Evolutionary conservation across 2,888 invertebrate species (phyloP).

Genomic region (Hartigia nigra): DNA sequence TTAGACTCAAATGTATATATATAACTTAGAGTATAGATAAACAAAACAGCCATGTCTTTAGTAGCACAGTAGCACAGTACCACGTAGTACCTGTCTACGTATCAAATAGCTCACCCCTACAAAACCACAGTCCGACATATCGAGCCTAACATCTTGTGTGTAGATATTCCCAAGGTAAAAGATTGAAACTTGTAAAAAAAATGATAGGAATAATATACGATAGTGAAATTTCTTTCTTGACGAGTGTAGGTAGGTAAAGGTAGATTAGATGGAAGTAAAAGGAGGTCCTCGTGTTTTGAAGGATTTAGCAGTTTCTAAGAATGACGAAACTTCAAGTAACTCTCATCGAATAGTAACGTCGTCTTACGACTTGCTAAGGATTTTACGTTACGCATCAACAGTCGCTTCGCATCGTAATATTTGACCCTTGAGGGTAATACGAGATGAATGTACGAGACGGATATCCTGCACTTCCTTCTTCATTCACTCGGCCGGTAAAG

Average conservation of each 20-base stretch:
- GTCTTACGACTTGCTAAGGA: not conserved
- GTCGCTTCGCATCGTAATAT: not conserved
- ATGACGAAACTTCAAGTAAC: not conserved
- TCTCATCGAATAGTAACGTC: not conserved
- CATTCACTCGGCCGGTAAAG: not conserved
- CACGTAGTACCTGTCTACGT: constrained; percentile 38
- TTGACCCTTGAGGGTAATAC: not conserved
- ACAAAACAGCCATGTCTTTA: not conserved
- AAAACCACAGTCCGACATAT: not conserved
- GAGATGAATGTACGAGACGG: not conserved
- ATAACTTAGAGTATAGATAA: not conserved
- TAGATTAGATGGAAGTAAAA: not conserved
- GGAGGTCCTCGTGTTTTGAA: not conserved
- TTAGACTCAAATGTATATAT: not conserved
- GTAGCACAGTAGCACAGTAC: constrained; percentile 27
- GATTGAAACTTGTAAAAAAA: not conserved
- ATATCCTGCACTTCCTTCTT: not conserved
- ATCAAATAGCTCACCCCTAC: constrained; percentile 23
- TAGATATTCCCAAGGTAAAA: not conserved
- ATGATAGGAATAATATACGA: not conserved
- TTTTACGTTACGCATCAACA: not conserved
- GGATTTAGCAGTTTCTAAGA: not conserved
- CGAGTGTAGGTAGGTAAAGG: not conserved
- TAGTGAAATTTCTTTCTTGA: not conserved
- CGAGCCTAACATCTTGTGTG: not conserved